Evolutionary conservation across 2,113 vertebrate species (phyloP), one percentile per base, ranked within the genome.

Genomic region (Morone saxatilis): DNA sequence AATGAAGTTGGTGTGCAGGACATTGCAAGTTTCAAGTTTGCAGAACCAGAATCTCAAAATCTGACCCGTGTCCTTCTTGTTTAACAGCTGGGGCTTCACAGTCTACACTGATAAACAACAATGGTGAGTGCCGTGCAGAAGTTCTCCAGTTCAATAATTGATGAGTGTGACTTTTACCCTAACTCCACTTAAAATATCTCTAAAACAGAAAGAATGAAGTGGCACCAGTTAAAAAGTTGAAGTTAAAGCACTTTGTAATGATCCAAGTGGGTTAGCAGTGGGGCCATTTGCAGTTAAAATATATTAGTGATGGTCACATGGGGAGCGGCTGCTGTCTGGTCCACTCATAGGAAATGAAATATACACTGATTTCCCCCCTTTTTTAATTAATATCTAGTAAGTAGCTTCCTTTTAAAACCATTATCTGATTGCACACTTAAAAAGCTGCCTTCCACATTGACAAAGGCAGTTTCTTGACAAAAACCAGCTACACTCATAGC

Each of bases 11-110:
- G 25, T 31, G 38, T 5, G 3, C 25, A 14, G 36, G 45, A 66
- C 14, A 25, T 3, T 45, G 11, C 2, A 19, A 40, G 60, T 36
- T 47, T 68, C 17, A 20, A 47, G 50, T 61, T 74, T 68, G 66
- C 66, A 38, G 25, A 65, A 50, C 6, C 25, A 19, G 22, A 48
- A 48, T 59, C 19, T 56, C 1, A 4, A 16, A 63, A 40, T 75
- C 69, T 71, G 41, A 87, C 38, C 41, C 22, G 4, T 89, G 62
- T 87, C 17, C 81, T 85, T 79, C 11, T 84, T 40, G 81, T 71
- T 90, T 31, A 91, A 83, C 94, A 99, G 98, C 90, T 99, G 97
- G 97, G 98, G 98, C 68, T 95, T 99, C 91, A 98, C 97, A 0
- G 74, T 97, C 31, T 96, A 93, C 94, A 95, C 95, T n/a, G 97